These are phyloP conservation scores for Corythoichthys haematopterus DNA, from an alignment of 2,113 vertebrate species.

Conservation along the genomic window DNA sequence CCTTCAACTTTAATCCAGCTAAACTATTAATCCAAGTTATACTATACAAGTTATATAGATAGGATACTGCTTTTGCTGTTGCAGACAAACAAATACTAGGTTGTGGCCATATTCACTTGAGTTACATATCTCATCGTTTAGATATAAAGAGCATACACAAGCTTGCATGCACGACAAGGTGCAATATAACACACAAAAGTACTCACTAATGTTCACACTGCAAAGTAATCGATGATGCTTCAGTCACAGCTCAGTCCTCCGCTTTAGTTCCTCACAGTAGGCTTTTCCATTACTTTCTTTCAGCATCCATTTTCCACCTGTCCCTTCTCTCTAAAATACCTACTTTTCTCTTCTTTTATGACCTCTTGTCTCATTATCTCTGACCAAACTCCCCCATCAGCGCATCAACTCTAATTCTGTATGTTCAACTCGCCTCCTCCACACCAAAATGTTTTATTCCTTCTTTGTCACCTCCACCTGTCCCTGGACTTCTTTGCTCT, in stretches of 20 bases:
- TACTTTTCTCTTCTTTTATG: conserved; percentile 26
- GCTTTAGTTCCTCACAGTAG: conserved; percentile 19
- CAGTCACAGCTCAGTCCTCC: conserved; percentile 35
- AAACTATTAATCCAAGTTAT: not conserved
- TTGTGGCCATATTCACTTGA: conserved; percentile 1
- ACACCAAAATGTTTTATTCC: conserved; percentile 35
- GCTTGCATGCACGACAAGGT: conserved; percentile 22
- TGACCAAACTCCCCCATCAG: conserved; percentile 20
- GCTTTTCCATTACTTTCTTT: conserved; percentile 3
- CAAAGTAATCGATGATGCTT: conserved; percentile 32
- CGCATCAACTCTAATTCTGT: conserved; percentile 28
- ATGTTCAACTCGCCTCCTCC: conserved; percentile 19
- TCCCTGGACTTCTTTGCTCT: conserved; percentile 29
- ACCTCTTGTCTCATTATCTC: conserved; percentile 39
- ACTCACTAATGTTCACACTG: conserved; percentile 16
- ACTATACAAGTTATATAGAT: not conserved
- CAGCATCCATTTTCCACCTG: conserved; percentile 10
- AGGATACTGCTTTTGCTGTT: not conserved
- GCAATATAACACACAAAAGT: not conserved
- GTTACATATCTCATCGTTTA: conserved; percentile 33
- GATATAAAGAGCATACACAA: conserved; percentile 11
- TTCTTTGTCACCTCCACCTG: conserved; percentile 48
- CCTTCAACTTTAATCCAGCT: not conserved
- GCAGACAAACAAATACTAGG: conserved; percentile 3
- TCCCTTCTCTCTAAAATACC: conserved; percentile 19